These are phyloP conservation scores for Potamarius usumacintae DNA, from an alignment of 2,113 vertebrate species.

Conservation along the genomic window DNA sequence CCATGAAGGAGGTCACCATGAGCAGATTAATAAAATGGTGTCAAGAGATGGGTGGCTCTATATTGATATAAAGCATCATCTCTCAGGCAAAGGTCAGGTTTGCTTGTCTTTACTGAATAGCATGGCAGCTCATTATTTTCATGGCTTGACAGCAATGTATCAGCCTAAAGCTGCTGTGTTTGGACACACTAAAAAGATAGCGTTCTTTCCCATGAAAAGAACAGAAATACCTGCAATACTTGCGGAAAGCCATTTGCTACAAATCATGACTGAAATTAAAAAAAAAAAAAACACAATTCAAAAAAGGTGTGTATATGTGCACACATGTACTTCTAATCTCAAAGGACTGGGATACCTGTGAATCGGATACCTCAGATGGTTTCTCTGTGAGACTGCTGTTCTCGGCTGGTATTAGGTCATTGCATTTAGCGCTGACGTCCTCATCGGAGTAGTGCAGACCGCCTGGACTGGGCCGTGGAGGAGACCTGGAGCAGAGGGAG, in stretches of 20 bases:
- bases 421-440: conserved; percentile 93
- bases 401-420: conserved; percentile 94
- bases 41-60: neutral
- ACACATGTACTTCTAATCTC: neutral
- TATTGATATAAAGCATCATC: conserved; percentile 21
- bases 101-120: neutral
- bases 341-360: conserved; percentile 78
- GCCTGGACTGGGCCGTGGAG: conserved; percentile 91
- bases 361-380: conserved; percentile 94
- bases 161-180: neutral
- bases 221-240: neutral
- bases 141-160: neutral
- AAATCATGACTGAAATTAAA: neutral
- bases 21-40: conserved; percentile 11
- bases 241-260: neutral
- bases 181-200: neutral
- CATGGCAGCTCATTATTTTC: conserved; percentile 23
- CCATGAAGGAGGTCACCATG: neutral
- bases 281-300: neutral
- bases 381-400: conserved; percentile 98
- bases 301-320: neutral
- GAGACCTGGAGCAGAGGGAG: conserved; percentile 75
- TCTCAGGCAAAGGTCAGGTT: conserved; percentile 34
- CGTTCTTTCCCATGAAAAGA: neutral
- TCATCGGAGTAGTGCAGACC: conserved; percentile 97